A percentile compares a stretch with the other conserved stretches of the same genome.
Conservation (phyloP, 2,113 vertebrate species). For the Columba janthina region DNA sequence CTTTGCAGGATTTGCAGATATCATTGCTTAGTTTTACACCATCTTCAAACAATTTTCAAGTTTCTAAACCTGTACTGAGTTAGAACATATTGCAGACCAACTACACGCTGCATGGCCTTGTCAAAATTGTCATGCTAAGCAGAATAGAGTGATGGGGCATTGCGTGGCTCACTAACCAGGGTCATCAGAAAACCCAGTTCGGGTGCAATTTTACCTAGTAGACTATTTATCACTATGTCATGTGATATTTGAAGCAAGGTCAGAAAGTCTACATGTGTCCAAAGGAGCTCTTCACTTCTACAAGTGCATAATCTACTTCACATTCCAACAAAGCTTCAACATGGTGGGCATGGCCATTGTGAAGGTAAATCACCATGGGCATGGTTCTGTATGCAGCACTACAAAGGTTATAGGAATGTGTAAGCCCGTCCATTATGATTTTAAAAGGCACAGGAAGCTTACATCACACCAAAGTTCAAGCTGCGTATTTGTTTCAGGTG, state of each 20-base stretch:
- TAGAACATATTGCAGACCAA: neutral
- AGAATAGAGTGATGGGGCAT: neutral
- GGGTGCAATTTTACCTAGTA: neutral
- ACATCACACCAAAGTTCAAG: neutral
- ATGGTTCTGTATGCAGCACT: neutral
- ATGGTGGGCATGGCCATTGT: neutral
- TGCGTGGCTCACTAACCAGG: neutral
- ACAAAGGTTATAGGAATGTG: neutral
- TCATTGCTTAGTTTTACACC: neutral
- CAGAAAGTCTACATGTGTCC: neutral
- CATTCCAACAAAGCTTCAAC: neutral
- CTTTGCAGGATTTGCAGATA: neutral
- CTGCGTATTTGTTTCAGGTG: neutral
- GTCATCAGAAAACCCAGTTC: neutral
- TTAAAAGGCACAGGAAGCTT: neutral
- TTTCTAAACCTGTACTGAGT: neutral
- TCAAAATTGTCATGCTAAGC: neutral
- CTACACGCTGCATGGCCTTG: neutral
- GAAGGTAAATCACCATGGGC: neutral
- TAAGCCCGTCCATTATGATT: neutral
- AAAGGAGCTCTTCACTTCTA: neutral
- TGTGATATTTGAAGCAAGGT: neutral
- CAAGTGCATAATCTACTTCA: accelerated
- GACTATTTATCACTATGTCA: neutral
- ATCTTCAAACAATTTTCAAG: neutral